phyloP scores from a whole-genome alignment of 1,140 invertebrate genomes.

The Drosophila willistoni region DNA sequence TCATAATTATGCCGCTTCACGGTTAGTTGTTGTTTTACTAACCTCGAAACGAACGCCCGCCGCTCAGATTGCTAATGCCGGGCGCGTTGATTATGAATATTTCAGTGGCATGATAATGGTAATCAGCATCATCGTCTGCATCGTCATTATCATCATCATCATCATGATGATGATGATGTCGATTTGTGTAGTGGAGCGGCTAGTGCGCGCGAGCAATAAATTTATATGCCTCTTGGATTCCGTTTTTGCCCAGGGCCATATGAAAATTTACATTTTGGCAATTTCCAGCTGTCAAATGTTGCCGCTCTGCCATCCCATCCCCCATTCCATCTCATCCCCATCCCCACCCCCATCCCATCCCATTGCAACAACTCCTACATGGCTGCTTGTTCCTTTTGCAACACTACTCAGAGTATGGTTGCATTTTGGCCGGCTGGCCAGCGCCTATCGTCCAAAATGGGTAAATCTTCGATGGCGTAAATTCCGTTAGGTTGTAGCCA shows the following conservation, averaged over 20 bases:
- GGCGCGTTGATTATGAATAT: conserved; percentile 77
- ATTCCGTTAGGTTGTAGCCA: conserved; percentile 59
- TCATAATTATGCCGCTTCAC: conserved; percentile 42
- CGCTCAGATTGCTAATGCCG: conserved; percentile 60
- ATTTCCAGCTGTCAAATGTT: conserved; percentile 70
- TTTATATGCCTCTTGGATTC: conserved; percentile 54
- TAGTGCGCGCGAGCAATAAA: conserved; percentile 64
- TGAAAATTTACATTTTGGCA: conserved; percentile 82
- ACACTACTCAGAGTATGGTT: conserved; percentile 30
- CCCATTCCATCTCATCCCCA: no score
- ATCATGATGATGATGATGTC: background rate
- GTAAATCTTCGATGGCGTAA: conserved; percentile 67
- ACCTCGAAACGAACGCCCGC: conserved; percentile 45
- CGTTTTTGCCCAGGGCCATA: conserved; percentile 39
- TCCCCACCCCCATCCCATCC: no score
- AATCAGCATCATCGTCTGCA: conserved; percentile 31
- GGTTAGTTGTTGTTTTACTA: conserved; percentile 51
- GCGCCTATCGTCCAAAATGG: conserved; percentile 5
- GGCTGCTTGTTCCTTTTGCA: background rate
- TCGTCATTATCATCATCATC: conserved; percentile 8
- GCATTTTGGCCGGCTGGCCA: conserved; percentile 40
- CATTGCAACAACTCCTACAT: background rate
- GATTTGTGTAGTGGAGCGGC: background rate
- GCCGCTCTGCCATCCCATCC: background rate
- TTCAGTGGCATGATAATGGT: conserved; percentile 51